These are phyloP conservation scores for Lontra canadensis DNA, from an alignment of 2,113 vertebrate genomes.

Conservation along the genomic window DNA sequence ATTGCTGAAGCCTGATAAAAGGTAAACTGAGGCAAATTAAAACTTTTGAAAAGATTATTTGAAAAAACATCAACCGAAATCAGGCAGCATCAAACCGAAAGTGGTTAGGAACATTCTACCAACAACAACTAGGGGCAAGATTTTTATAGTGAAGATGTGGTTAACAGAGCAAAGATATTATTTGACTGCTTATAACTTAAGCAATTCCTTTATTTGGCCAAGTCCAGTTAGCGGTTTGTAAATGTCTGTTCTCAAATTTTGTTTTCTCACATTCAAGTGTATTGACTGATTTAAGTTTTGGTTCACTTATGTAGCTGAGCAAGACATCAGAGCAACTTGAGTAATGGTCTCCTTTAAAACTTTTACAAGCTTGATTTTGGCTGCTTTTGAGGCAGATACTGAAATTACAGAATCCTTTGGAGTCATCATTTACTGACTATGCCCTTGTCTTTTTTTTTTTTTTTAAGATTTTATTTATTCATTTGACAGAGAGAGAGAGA, in stretches of 20 bases:
- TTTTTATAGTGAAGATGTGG: background rate
- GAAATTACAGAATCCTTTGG: slow-evolving; percentile 21
- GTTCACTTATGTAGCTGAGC: background rate
- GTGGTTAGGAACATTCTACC: background rate
- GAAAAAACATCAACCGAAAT: background rate
- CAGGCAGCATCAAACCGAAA: background rate
- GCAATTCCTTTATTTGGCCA: background rate
- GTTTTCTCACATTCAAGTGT: background rate
- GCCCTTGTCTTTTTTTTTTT: background rate
- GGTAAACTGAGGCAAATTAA: background rate
- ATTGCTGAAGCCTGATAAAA: slow-evolving; percentile 42
- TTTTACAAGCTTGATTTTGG: background rate
- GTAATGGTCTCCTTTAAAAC: background rate
- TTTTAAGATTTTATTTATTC: no score
- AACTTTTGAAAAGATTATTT: background rate
- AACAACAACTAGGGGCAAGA: background rate
- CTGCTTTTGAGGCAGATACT: slow-evolving; percentile 26
- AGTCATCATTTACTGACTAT: background rate
- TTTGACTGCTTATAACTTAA: background rate
- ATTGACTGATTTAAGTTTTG: background rate
- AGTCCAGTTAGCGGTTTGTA: background rate
- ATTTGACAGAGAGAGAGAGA: no score
- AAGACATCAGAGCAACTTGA: background rate
- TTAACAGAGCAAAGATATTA: background rate
- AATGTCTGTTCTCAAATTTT: background rate